Percentiles rank a stretch among this genome's conserved stretches.
These are phyloP conservation scores for Siphonodentalium dalli DNA, from an alignment of 2,888 invertebrate species.

Conservation along the genomic window DNA sequence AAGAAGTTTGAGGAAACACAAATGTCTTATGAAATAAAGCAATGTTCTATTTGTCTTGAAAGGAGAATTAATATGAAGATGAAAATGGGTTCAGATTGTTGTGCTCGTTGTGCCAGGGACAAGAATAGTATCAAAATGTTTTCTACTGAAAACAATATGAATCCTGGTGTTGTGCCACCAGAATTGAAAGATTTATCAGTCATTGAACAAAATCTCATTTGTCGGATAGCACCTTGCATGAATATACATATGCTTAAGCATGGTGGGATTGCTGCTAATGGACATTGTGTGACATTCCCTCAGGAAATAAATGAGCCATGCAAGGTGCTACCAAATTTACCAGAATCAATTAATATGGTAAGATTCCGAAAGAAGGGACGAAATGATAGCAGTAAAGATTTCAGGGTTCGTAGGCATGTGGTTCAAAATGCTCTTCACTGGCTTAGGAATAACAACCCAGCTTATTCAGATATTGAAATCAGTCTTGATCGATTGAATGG, in stretches of 20 bases:
- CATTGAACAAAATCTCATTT: conserved; percentile 27
- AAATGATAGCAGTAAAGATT: conserved; percentile 23
- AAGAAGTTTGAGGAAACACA: too few relatives aligned
- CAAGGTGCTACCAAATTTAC: conserved; percentile 16
- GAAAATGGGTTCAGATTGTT: conserved; percentile 24
- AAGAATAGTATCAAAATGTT: conserved; percentile 23
- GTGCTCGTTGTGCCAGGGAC: conserved; percentile 12
- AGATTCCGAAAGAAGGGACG: conserved; percentile 22
- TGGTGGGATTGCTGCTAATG: conserved; percentile 23
- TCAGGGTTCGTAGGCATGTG: conserved; percentile 16
- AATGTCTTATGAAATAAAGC: conserved; percentile 19
- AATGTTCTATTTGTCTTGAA: conserved; percentile 22
- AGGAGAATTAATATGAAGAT: conserved; percentile 15
- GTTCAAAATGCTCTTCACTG: conserved; percentile 22
- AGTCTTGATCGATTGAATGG: conserved; percentile 10
- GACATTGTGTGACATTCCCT: conserved; percentile 28
- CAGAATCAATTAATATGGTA: conserved; percentile 24
- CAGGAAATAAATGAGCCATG: conserved; percentile 24
- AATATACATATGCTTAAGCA: conserved; percentile 24
- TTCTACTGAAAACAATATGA: conserved; percentile 24
- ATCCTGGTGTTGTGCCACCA: conserved; percentile 20
- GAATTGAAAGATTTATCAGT: conserved; percentile 14
- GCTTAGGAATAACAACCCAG: conserved; percentile 23
- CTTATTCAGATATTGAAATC: conserved; percentile 25
- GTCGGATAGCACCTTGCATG: conserved; percentile 21